These are phyloP conservation scores for Probosciger aterrimus DNA, from an alignment of 2,113 vertebrate genomes.

Conservation along the genomic window DNA sequence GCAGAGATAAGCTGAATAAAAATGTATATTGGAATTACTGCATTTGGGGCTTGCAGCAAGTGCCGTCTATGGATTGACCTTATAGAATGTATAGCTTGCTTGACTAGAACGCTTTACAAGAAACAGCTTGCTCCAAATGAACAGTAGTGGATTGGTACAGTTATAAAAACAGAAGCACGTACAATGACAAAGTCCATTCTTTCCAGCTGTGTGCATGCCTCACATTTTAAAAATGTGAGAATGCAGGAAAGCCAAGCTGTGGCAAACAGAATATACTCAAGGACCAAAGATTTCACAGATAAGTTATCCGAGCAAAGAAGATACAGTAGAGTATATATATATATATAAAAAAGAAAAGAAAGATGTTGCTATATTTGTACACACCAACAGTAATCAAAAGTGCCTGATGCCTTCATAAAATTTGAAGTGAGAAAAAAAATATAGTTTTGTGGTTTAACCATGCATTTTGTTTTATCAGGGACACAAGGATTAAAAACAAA, in stretches of 20 bases:
- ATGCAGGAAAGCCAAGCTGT: conserved; percentile 72
- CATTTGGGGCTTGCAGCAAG: conserved; percentile 67
- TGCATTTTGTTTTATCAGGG: conserved; percentile 81
- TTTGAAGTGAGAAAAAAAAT: conserved; percentile 72
- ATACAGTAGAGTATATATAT: conserved; percentile 65
- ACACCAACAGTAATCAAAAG: conserved; percentile 88
- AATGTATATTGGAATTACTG: conserved; percentile 59
- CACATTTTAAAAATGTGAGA: conserved; percentile 73
- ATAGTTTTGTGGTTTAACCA: conserved; percentile 81
- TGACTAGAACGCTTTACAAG: conserved; percentile 63
- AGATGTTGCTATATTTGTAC: conserved; percentile 86
- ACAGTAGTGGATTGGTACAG: conserved; percentile 65
- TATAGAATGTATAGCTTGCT: conserved; percentile 71
- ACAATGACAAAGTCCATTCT: conserved; percentile 66
- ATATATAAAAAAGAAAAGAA: conserved; percentile 56
- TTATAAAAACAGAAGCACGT: conserved; percentile 55
- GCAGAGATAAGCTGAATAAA: conserved; percentile 59
- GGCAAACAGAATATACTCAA: conserved; percentile 79
- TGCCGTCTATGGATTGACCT: conserved; percentile 49
- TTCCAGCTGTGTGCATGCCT: conserved; percentile 75
- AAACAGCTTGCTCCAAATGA: conserved; percentile 68
- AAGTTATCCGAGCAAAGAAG: conserved; percentile 80
- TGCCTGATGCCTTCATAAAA: conserved; percentile 89
- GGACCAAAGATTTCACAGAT: conserved; percentile 92
- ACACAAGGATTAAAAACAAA: conserved; percentile 74